These are phyloP conservation scores for Epirrhoe alternata DNA, from an alignment of 2,888 invertebrate species.

Conservation along the genomic window DNA sequence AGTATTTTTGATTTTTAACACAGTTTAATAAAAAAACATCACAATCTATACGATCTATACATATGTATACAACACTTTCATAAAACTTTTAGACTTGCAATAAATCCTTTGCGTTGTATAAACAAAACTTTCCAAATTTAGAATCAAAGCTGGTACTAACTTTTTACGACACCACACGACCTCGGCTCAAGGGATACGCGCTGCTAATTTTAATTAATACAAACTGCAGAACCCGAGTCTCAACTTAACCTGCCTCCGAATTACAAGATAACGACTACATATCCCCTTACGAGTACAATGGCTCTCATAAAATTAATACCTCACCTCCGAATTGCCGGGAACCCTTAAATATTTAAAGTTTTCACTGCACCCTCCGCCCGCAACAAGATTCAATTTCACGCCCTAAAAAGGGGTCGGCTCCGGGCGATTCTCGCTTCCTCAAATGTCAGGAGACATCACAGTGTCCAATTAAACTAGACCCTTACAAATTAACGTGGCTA, in stretches of 20 bases:
- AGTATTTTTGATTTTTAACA: background rate
- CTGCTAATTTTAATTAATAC: slow-evolving; percentile 79
- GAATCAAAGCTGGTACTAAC: slow-evolving; percentile 60
- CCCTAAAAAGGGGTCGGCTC: slow-evolving; percentile 78
- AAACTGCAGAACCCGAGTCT: slow-evolving; percentile 52
- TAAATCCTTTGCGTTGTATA: slow-evolving; percentile 19
- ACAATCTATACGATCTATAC: slow-evolving; percentile 7
- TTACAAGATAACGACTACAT: slow-evolving; percentile 80
- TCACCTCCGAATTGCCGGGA: slow-evolving; percentile 74
- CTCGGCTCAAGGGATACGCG: slow-evolving; percentile 61
- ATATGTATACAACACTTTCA: too few species aligned
- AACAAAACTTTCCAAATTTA: slow-evolving; percentile 46
- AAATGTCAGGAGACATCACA: slow-evolving; percentile 78
- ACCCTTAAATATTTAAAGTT: slow-evolving; percentile 83
- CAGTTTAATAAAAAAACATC: background rate
- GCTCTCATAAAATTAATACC: slow-evolving; percentile 83
- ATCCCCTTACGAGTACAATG: slow-evolving; percentile 73
- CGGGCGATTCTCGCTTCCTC: slow-evolving; percentile 74
- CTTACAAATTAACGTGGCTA: slow-evolving; percentile 57
- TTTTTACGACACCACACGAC: slow-evolving; percentile 64
- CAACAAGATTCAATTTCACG: slow-evolving; percentile 85
- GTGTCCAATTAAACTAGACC: slow-evolving; percentile 65
- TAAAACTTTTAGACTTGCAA: slow-evolving; percentile 14
- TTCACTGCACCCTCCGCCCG: slow-evolving; percentile 76
- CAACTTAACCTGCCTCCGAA: slow-evolving; percentile 41